Percentiles rank a stretch among this genome's conserved stretches.
phyloP scores from a whole-genome alignment of 1,140 invertebrate genomes.

The Meloidogyne chitwoodi region DNA sequence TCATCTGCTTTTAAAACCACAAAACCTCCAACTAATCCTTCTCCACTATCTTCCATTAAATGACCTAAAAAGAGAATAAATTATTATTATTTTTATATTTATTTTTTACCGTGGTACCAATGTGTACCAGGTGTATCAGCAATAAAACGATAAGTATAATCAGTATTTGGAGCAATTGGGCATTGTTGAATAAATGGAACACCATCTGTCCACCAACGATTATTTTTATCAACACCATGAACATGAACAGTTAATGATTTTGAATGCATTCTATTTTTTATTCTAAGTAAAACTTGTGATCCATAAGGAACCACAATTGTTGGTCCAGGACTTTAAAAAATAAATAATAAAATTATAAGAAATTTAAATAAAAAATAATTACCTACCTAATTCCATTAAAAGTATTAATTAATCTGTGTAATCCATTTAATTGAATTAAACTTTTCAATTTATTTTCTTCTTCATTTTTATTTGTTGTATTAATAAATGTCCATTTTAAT shows the following conservation, averaged over 20 bases:
- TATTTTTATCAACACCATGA: slow-evolving; percentile 53
- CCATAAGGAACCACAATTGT: slow-evolving; percentile 52
- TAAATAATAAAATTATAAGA: no score
- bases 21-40: slow-evolving; percentile 55
- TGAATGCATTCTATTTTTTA: slow-evolving; percentile 43
- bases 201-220: slow-evolving; percentile 43
- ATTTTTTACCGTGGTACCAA: slow-evolving; percentile 49
- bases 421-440: slow-evolving; percentile 13
- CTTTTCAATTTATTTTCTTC: not conserved
- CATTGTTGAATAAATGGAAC: slow-evolving; percentile 33
- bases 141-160: slow-evolving; percentile 45
- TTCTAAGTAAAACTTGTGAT: slow-evolving; percentile 48
- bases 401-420: slow-evolving; percentile 37
- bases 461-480: not conserved
- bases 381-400: slow-evolving; percentile 49
- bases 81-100: not conserved
- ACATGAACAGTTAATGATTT: slow-evolving; percentile 55
- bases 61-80: slow-evolving; percentile 14
- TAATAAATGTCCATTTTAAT: not conserved
- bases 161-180: slow-evolving; percentile 27
- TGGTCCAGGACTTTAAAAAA: slow-evolving; percentile 45
- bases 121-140: slow-evolving; percentile 58
- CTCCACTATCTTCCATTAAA: slow-evolving; percentile 54
- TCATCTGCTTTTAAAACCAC: slow-evolving; percentile 33
- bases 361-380: no score